These are phyloP conservation scores for Dendronephthya gigantea DNA, from an alignment of 64 coral and sea anemone genomes.

Conservation along the genomic window DNA sequence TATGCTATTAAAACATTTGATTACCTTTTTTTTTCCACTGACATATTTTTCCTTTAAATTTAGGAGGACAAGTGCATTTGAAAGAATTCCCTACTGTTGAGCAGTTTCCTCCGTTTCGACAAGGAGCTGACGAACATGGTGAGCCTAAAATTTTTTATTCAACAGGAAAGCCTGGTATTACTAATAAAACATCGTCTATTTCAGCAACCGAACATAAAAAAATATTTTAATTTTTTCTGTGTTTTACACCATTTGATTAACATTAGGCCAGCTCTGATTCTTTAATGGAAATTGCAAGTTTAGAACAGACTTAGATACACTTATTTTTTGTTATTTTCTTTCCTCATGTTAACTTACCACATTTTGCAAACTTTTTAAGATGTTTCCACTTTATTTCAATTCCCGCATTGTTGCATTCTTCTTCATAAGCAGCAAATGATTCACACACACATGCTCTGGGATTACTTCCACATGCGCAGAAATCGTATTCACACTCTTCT, in stretches of 20 bases:
- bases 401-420: background rate
- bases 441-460: background rate
- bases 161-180: too few relatives aligned
- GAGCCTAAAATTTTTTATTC: background rate
- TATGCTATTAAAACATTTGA: too few relatives aligned
- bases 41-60: background rate
- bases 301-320: too few relatives aligned
- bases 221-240: too few relatives aligned
- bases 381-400: background rate
- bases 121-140: background rate
- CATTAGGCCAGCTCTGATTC: too few relatives aligned
- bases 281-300: too few relatives aligned
- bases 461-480: background rate
- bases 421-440: background rate
- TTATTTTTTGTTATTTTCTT: too few relatives aligned
- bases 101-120: background rate
- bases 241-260: too few relatives aligned
- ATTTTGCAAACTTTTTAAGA: background rate
- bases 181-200: too few relatives aligned
- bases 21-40: background rate
- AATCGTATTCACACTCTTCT: background rate
- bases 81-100: background rate
- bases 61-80: background rate
- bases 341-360: background rate
- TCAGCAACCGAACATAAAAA: too few relatives aligned